Conservation (phyloP, 64 coral and sea anemone species). For the Catalaphyllia jardinei region DNA sequence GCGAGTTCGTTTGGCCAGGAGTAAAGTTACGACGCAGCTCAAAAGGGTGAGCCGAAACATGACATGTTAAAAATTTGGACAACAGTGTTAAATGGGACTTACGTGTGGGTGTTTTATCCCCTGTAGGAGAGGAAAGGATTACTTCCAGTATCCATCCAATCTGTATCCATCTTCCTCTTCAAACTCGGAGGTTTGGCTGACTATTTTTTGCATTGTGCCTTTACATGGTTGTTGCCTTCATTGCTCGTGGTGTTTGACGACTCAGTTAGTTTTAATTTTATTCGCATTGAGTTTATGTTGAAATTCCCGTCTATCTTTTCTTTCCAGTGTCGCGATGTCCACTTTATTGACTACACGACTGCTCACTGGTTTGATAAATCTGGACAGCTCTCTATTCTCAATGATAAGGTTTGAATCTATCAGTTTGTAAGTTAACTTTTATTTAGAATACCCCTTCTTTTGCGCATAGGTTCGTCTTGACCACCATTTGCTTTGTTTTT, state of each 20-base stretch:
- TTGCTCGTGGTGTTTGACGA: neutral
- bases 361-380: conserved; percentile 73
- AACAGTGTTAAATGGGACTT: no score
- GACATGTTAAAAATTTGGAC: no score
- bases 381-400: conserved; percentile 30
- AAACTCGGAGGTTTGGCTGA: neutral
- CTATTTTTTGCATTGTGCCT: neutral
- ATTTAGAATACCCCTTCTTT: neutral
- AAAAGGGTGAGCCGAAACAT: no score
- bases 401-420: conserved; percentile 27
- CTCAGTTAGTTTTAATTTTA: neutral
- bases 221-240: neutral
- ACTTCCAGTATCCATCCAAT: conserved; percentile 74
- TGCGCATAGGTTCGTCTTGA: neutral
- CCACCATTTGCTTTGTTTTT: no score
- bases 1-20: no score
- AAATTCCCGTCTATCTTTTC: neutral
- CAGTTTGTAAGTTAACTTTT: neutral
- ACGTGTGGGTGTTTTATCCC: no score
- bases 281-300: neutral
- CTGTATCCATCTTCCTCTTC: conserved; percentile 39
- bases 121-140: conserved; percentile 54
- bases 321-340: conserved; percentile 49
- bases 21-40: no score
- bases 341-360: conserved; percentile 68